phyloP scores from a whole-genome alignment of 2,888 invertebrate genomes.

The Argyresthia albistria region DNA sequence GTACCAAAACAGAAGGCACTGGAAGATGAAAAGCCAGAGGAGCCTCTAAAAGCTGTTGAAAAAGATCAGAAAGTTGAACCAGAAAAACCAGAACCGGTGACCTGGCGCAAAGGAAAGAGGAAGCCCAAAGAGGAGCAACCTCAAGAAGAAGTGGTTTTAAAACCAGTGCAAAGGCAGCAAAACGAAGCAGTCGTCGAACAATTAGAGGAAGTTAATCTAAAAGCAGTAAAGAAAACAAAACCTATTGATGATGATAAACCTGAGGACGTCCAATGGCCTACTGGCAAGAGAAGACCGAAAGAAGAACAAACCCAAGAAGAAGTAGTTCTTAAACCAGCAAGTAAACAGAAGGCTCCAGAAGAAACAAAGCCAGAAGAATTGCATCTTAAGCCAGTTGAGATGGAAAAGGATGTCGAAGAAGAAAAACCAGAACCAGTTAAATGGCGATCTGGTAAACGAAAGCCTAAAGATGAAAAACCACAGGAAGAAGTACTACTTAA shows the following conservation, averaged over 20 bases:
- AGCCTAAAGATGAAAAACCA: constrained; percentile 23
- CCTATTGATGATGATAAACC: constrained; percentile 19
- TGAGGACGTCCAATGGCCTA: constrained; percentile 28
- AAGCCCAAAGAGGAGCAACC: constrained; percentile 18
- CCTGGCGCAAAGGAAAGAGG: constrained; percentile 20
- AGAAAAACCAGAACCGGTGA: constrained; percentile 22
- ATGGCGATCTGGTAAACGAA: constrained; percentile 22
- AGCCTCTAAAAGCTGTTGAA: constrained; percentile 16
- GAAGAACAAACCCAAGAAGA: constrained; percentile 26
- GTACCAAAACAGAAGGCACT: constrained; percentile 29
- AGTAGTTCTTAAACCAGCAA: constrained; percentile 33
- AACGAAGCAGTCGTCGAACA: constrained; percentile 33
- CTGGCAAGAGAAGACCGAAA: constrained; percentile 18
- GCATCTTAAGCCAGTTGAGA: constrained; percentile 12
- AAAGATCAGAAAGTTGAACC: constrained; percentile 19
- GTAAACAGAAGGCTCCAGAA: constrained; percentile 21
- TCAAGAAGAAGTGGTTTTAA: constrained; percentile 29
- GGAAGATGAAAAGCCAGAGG: constrained; percentile 25
- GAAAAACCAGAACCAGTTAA: constrained; percentile 29
- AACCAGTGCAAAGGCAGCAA: constrained; percentile 34
- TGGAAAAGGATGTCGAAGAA: constrained; percentile 14
- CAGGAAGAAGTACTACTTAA: constrained; percentile 25
- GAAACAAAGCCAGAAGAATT: constrained; percentile 41
- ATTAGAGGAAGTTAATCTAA: constrained; percentile 27
- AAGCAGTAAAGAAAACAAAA: constrained; percentile 16